These are phyloP conservation scores for Caradrina clavipalpis DNA, from an alignment of 2,888 invertebrate species.

Conservation along the genomic window DNA sequence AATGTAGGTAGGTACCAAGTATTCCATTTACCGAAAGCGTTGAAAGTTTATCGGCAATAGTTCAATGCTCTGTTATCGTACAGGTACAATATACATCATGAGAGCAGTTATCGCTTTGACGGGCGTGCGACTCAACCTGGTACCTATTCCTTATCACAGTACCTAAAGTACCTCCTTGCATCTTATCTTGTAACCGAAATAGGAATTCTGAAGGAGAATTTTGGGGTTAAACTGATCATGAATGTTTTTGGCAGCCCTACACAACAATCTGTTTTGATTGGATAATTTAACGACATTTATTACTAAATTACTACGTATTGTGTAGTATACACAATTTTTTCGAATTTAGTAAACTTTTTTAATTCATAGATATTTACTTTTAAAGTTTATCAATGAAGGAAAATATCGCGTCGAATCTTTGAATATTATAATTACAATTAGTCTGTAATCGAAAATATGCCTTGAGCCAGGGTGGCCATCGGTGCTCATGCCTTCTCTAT, in stretches of 20 bases:
- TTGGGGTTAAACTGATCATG: constrained; percentile 14
- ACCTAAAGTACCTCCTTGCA: constrained; percentile 28
- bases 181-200: constrained; percentile 42
- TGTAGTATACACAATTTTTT: too few species aligned
- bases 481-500: too few species aligned
- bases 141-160: constrained; percentile 53
- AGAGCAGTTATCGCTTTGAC: constrained; percentile 60
- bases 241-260: neutral
- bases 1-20: neutral
- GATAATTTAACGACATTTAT: neutral
- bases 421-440: too few species aligned
- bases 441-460: too few species aligned
- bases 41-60: constrained; percentile 49
- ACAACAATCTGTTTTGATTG: neutral
- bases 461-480: too few species aligned
- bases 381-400: too few species aligned
- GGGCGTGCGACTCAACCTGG: constrained; percentile 53
- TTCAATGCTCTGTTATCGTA: constrained; percentile 63
- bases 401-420: too few species aligned
- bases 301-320: too few species aligned
- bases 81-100: constrained; percentile 61
- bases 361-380: too few species aligned
- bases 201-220: constrained; percentile 23
- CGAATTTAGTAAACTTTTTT: too few species aligned
- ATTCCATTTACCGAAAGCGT: constrained; percentile 38